A percentile compares a stretch with the other conserved stretches of the same genome.
phyloP scores from a whole-genome alignment of 2,113 vertebrate genomes.

The Cyanoderma ruficeps region DNA sequence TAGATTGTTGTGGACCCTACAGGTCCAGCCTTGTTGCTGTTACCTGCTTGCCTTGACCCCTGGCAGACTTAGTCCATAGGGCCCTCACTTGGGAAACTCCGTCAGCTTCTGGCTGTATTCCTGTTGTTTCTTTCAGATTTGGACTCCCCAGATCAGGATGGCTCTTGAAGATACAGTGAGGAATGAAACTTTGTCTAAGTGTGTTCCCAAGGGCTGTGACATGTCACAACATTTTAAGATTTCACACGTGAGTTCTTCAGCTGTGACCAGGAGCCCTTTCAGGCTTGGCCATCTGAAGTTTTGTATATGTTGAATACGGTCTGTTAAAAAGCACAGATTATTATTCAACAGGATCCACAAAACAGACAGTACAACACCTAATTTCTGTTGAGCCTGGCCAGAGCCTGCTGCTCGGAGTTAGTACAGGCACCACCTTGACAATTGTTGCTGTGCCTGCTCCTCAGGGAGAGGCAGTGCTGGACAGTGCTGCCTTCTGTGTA shows the following conservation, averaged over 20 bases:
- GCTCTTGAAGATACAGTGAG: not conserved
- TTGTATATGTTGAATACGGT: rapidly evolving
- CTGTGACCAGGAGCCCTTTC: not conserved
- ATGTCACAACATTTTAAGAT: not conserved
- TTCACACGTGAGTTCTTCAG: not conserved
- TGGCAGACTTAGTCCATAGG: not conserved
- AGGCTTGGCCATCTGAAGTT: not conserved
- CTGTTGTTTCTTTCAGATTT: not conserved
- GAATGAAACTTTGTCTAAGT: not conserved
- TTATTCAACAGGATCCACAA: not conserved
- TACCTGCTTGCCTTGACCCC: not conserved
- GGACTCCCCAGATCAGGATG: not conserved
- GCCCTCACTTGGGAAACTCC: not conserved
- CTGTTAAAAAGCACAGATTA: not conserved
- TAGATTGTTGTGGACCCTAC: not conserved
- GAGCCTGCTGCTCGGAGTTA: not conserved
- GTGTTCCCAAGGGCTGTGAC: not conserved
- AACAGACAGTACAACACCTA: not conserved
- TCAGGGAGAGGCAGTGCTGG: not conserved
- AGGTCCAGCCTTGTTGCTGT: not conserved
- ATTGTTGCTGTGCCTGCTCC: not conserved
- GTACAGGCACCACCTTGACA: not conserved
- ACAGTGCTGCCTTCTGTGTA: not conserved
- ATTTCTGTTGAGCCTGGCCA: not conserved
- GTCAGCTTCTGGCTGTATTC: not conserved